Evolutionary conservation across 1,140 invertebrate genomes (phyloP).

Genomic region (Penaeus chinensis): DNA sequence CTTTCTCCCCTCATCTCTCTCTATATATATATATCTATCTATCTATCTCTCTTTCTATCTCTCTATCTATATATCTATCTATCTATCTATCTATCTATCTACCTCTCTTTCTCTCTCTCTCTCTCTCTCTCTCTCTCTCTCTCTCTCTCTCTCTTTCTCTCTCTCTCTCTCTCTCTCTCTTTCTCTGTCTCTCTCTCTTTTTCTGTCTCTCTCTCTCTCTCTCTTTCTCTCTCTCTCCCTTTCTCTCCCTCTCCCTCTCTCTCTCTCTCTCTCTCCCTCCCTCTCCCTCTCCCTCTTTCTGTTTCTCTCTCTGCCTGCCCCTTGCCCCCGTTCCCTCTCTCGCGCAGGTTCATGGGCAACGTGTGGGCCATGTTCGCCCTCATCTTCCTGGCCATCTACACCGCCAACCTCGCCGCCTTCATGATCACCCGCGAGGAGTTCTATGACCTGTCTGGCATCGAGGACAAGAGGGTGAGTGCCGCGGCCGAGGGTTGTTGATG

Average conservation of each 20-base stretch:
- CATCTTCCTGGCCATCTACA: constrained; percentile 92
- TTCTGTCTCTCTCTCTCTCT: too few relatives aligned
- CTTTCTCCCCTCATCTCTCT: too few relatives aligned
- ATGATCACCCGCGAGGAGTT: constrained; percentile 98
- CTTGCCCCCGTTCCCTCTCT: constrained; percentile 8
- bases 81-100: too few relatives aligned
- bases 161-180: too few relatives aligned
- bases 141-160: too few relatives aligned
- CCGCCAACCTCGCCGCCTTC: constrained; percentile 97
- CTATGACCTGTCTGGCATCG: constrained; percentile 91
- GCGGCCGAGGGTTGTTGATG: background rate
- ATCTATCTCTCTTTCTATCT: too few relatives aligned
- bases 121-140: too few relatives aligned
- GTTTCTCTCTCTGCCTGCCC: constrained; percentile 11
- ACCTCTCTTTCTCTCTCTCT: too few relatives aligned
- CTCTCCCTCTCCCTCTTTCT: background rate
- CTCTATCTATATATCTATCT: too few relatives aligned
- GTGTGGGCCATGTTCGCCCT: constrained; percentile 98
- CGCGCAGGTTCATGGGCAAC: constrained; percentile 89
- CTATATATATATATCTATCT: too few relatives aligned
- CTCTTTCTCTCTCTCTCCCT: too few relatives aligned
- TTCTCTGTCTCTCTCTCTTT: too few relatives aligned
- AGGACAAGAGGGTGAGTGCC: constrained; percentile 79
- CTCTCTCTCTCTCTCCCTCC: background rate
- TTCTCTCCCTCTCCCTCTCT: background rate